Evolutionary conservation across 2,797 vertebrate genomes (phyloP), one percentile per base, ranked within the genome.

Genomic region (Melopsittacus undulatus): DNA sequence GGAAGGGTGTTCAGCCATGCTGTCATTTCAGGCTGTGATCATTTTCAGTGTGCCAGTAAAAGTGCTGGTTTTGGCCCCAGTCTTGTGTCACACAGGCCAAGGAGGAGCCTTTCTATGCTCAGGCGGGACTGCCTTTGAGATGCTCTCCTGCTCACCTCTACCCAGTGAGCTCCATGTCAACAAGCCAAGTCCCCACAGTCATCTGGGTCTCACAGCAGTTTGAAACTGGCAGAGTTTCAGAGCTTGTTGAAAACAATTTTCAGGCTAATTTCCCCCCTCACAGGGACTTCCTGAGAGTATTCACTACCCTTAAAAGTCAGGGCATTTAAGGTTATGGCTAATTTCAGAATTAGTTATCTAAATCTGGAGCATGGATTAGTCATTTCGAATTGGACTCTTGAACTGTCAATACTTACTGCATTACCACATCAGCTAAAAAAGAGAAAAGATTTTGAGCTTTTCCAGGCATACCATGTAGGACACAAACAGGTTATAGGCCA

Each of bases 301-400:
- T 90, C 19, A 26, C 32, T 75, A 20, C 81, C 36, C 64, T 92
- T 74, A 91, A 72, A 94, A 95, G 75, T 75, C 52, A 80, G 61
- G 75, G 52, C 63, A 74, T 79, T 82, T 88, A 86, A 87, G 73
- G 36, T 42, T 75, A 17, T 56, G 40, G 70, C 64, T 87, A 32
- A 90, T 87, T 95, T 80, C 64, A 87, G 88, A 85, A 77, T 19
- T 32, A 30, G 61, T 94, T 74, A n/a, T 68, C 48, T 92, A 70
- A 73, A 91, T 90, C 61, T 84, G 75, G 42, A 90, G 56, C 48
- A 36, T 76, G 30, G 84, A 76, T 78, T 90, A 91, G n/a, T 91
- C 9, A 56, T 81, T 94, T 78, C 5, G 5, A 32, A 87, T 79
- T 88, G 83, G 70, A 81, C 46, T 94, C 72, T 67, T 66, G 56